These are phyloP conservation scores for Melipona beecheii DNA, from an alignment of 2,888 invertebrate genomes.

Conservation along the genomic window DNA sequence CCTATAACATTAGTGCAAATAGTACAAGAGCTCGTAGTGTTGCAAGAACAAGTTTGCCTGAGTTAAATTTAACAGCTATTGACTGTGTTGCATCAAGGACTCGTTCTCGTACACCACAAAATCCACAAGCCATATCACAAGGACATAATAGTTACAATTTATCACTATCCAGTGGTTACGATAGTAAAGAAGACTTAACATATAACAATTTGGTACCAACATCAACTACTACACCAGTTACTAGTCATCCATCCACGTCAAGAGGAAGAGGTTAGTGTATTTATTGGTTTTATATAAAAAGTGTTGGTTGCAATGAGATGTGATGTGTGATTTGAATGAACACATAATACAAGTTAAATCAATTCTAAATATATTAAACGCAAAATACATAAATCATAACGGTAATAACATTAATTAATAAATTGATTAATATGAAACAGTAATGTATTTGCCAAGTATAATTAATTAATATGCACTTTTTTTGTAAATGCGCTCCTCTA, in stretches of 20 bases:
- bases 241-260: slow-evolving; percentile 82
- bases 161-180: slow-evolving; percentile 73
- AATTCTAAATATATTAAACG: slow-evolving; percentile 29
- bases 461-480: slow-evolving; percentile 10
- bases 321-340: slow-evolving; percentile 66
- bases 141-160: slow-evolving; percentile 75
- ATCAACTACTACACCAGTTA: slow-evolving; percentile 71
- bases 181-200: slow-evolving; percentile 73
- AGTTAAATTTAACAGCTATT: slow-evolving; percentile 78
- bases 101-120: slow-evolving; percentile 82
- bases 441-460: slow-evolving; percentile 6
- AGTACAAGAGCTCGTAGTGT: slow-evolving; percentile 76
- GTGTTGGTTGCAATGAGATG: slow-evolving; percentile 64
- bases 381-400: slow-evolving; percentile 26
- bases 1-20: slow-evolving; percentile 73
- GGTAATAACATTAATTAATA: slow-evolving; percentile 23
- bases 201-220: slow-evolving; percentile 73
- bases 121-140: slow-evolving; percentile 75
- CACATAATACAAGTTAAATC: slow-evolving; percentile 45
- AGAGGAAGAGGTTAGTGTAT: slow-evolving; percentile 81
- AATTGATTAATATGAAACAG: slow-evolving; percentile 15
- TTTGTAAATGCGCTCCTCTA: slow-evolving; percentile 8
- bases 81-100: slow-evolving; percentile 83
- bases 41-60: slow-evolving; percentile 74
- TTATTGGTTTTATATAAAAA: slow-evolving; percentile 52